Percentiles rank a stretch among this genome's conserved stretches.
Conservation (phyloP, 2,113 vertebrate species). For the Eulemur rufifrons region DNA sequence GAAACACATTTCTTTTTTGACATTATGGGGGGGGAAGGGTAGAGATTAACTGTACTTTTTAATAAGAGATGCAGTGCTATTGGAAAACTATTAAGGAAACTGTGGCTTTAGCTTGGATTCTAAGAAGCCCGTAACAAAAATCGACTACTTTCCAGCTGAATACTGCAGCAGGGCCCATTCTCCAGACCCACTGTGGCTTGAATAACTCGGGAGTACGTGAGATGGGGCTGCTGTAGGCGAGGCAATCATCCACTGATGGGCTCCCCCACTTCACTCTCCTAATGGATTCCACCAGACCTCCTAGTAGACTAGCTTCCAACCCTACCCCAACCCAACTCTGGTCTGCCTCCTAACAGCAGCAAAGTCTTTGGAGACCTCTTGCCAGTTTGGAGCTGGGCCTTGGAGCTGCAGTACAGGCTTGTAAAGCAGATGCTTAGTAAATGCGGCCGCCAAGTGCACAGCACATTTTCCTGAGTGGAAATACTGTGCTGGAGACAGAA, state of each 20-base stretch:
- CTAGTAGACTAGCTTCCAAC: neutral
- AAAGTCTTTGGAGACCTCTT: conserved; percentile 13
- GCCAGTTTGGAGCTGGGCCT: neutral
- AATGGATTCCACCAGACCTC: neutral
- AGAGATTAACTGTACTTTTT: conserved; percentile 35
- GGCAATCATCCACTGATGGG: neutral
- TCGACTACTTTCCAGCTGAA: neutral
- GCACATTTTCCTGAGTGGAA: conserved; percentile 53
- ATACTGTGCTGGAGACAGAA: conserved; percentile 43
- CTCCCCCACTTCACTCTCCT: conserved; percentile 8
- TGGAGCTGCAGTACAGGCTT: neutral
- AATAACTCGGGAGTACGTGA: neutral
- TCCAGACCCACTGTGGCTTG: too few relatives aligned
- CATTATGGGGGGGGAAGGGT: neutral
- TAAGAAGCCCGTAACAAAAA: conserved; percentile 2
- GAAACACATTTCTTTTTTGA: conserved; percentile 46
- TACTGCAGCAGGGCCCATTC: neutral
- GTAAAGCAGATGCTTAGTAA: neutral
- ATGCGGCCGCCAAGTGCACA: conserved; percentile 33
- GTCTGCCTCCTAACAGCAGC: neutral
- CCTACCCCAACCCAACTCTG: neutral
- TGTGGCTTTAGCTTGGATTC: neutral
- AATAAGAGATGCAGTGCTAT: neutral
- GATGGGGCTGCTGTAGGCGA: neutral
- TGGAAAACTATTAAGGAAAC: neutral